Evolutionary conservation across 2,797 vertebrate species (phyloP).

Genomic region (Galago senegalensis): DNA sequence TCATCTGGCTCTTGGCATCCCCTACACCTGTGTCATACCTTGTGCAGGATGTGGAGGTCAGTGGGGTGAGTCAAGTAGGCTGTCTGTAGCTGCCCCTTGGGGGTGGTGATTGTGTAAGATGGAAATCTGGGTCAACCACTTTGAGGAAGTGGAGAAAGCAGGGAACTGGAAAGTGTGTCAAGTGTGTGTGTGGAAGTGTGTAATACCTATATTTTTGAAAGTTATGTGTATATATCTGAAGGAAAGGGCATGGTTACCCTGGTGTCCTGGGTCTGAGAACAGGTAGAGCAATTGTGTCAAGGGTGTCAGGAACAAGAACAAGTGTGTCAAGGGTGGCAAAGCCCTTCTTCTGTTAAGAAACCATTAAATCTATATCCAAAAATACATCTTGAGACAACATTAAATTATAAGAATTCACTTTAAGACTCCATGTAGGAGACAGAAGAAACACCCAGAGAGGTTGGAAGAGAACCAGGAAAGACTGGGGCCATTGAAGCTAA

Average conservation of each 20-base stretch:
- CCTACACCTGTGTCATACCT: neutral
- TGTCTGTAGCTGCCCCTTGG: neutral
- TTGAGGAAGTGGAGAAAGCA: neutral
- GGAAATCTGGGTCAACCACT: neutral
- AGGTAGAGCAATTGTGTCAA: no score
- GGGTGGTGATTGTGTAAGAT: neutral
- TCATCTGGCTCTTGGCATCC: no score
- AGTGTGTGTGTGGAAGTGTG: neutral
- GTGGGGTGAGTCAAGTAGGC: neutral
- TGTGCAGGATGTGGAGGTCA: neutral
- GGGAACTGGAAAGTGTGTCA: neutral
- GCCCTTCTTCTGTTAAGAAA: neutral
- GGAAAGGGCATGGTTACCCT: neutral
- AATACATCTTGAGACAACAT: neutral
- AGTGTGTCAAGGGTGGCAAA: neutral
- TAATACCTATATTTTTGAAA: neutral
- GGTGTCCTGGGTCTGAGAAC: neutral
- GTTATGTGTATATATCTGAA: neutral
- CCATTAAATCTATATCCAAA: neutral
- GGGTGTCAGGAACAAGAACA: no score
- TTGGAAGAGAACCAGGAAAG: neutral
- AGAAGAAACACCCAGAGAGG: neutral
- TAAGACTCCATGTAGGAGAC: neutral
- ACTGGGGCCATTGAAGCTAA: neutral
- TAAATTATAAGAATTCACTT: neutral